Evolutionary conservation across 2,113 vertebrate species (phyloP).

Genomic region (Propithecus coquereli): DNA sequence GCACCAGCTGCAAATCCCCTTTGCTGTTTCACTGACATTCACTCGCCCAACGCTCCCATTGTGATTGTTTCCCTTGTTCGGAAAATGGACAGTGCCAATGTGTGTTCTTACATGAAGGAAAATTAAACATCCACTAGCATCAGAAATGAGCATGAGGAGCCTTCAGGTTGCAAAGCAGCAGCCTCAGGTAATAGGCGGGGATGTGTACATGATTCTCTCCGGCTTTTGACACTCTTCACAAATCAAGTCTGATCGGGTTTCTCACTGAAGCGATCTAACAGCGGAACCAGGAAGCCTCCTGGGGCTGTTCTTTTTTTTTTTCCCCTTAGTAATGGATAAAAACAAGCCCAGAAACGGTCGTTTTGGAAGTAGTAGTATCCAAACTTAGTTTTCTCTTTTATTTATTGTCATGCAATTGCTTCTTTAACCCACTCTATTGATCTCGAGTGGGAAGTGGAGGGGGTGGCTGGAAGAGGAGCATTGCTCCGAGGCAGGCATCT

Average conservation of each 20-base stretch:
- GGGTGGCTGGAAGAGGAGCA: slow-evolving; percentile 29
- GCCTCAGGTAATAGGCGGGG: slow-evolving; percentile 32
- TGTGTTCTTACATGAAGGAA: background rate
- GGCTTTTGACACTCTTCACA: slow-evolving; percentile 72
- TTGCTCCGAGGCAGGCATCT: slow-evolving; percentile 76
- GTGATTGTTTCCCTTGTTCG: background rate
- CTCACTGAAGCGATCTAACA: slow-evolving; percentile 56
- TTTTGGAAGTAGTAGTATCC: slow-evolving; percentile 47
- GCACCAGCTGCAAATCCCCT: background rate
- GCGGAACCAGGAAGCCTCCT: slow-evolving; percentile 9
- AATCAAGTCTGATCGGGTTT: slow-evolving; percentile 64
- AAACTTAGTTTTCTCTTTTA: slow-evolving; percentile 82
- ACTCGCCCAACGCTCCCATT: background rate
- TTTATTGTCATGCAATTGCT: slow-evolving; percentile 83
- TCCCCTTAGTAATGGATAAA: slow-evolving; percentile 41
- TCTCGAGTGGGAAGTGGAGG: slow-evolving; percentile 54
- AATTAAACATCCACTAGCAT: slow-evolving; percentile 8
- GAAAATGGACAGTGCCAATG: background rate
- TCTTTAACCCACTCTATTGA: slow-evolving; percentile 85
- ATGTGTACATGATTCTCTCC: slow-evolving; percentile 38
- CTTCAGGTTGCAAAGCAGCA: background rate
- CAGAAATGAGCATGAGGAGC: slow-evolving; percentile 5
- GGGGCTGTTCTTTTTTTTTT: background rate
- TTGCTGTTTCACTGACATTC: background rate
- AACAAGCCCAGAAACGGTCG: background rate